Percentiles rank a stretch among this genome's conserved stretches.
Evolutionary conservation across 2,797 vertebrate genomes (phyloP).

Genomic region (Gallinago stenura): DNA sequence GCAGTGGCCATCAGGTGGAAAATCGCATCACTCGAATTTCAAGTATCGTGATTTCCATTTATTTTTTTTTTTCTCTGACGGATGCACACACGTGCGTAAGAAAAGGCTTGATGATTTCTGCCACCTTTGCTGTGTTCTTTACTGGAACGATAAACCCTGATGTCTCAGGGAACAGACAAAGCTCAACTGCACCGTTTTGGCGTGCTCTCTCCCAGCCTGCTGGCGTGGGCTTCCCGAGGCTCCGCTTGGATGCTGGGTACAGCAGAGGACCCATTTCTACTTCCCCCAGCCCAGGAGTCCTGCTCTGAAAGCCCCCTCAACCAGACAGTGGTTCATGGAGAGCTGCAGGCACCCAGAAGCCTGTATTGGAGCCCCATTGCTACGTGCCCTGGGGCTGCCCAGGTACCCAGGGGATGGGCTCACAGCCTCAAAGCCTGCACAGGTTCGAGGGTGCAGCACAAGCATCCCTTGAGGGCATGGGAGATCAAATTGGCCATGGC

Average conservation of each 20-base stretch:
- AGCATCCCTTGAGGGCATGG: not conserved
- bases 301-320: not conserved
- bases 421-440: not conserved
- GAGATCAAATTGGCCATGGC: not conserved
- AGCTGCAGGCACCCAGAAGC: not conserved
- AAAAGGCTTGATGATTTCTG: not conserved
- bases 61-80: not conserved
- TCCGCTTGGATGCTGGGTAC: not conserved
- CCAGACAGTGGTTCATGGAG: not conserved
- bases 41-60: not conserved
- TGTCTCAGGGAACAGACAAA: not conserved
- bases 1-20: not conserved
- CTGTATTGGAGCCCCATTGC: too few relatives aligned
- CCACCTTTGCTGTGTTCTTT: not conserved
- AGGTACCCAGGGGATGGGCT: not conserved
- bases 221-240: not conserved
- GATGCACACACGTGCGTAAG: accelerated
- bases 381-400: accelerated
- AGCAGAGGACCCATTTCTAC: not conserved
- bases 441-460: not conserved
- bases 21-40: not conserved
- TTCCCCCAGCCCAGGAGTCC: not conserved
- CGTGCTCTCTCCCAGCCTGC: not conserved
- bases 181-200: not conserved
- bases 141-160: not conserved